These are phyloP conservation scores for Anguilla anguilla DNA, from an alignment of 2,797 vertebrate genomes.

Conservation along the genomic window DNA sequence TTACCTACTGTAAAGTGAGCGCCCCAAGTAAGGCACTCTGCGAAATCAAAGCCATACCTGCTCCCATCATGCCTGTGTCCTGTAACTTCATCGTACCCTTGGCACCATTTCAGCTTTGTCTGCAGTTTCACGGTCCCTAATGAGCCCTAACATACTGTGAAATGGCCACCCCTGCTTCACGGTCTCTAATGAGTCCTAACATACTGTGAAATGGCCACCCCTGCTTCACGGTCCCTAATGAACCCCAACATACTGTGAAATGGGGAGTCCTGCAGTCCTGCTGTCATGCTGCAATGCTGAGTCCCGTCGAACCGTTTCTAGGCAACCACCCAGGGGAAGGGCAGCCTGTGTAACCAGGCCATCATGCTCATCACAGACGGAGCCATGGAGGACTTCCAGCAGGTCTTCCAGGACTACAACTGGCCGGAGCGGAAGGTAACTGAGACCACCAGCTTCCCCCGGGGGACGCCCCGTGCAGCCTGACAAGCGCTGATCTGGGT, in stretches of 20 bases:
- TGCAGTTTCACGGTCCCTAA: neutral
- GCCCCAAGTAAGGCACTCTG: neutral
- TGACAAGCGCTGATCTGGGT: neutral
- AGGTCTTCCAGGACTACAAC: slow-evolving; percentile 91
- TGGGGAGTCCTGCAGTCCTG: too few species aligned
- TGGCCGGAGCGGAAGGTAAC: slow-evolving; percentile 88
- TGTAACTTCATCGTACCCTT: neutral
- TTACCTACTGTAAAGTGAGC: too few species aligned
- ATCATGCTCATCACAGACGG: slow-evolving; percentile 97
- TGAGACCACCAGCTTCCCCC: slow-evolving; percentile 21
- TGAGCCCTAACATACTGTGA: too few species aligned
- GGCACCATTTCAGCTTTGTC: neutral
- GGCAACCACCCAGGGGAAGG: slow-evolving; percentile 82
- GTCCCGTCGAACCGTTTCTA: slow-evolving; percentile 52
- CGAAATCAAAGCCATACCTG: neutral
- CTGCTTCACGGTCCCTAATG: too few species aligned
- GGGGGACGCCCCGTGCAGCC: neutral
- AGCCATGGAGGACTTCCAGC: slow-evolving; percentile 90
- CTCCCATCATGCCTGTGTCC: neutral
- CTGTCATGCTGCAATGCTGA: neutral
- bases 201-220: too few species aligned
- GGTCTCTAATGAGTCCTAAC: too few species aligned
- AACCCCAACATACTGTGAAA: too few species aligned
- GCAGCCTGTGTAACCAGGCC: slow-evolving; percentile 94
- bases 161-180: too few species aligned